Evolutionary conservation across 2,888 invertebrate genomes (phyloP).

Genomic region (Acleris laterana): DNA sequence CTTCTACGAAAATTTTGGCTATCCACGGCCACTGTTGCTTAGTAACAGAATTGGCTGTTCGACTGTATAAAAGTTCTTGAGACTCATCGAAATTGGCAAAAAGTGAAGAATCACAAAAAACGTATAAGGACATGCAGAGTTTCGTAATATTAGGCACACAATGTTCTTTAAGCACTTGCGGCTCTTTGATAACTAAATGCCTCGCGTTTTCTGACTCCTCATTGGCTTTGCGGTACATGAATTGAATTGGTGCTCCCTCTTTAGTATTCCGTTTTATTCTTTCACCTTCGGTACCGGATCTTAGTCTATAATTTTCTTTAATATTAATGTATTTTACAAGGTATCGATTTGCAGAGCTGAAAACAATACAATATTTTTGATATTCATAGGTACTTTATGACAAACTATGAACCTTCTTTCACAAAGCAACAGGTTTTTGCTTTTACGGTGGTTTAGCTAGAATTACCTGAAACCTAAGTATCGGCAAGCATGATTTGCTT

Average conservation of each 20-base stretch:
- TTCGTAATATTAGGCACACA: constrained; percentile 76
- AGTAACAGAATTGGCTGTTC: constrained; percentile 46
- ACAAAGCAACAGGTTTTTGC: too few relatives aligned
- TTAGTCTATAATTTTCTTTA: constrained; percentile 55
- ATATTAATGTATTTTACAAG: constrained; percentile 69
- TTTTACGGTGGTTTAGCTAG: too few relatives aligned
- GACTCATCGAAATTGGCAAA: constrained; percentile 62
- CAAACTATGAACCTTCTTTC: neutral
- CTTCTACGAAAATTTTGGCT: constrained; percentile 89
- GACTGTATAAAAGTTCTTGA: constrained; percentile 52
- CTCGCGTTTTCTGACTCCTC: constrained; percentile 49
- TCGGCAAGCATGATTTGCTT: constrained; percentile 85
- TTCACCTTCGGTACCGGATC: constrained; percentile 44
- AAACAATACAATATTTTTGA: constrained; percentile 28
- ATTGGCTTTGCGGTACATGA: constrained; percentile 55
- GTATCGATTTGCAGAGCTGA: constrained; percentile 69
- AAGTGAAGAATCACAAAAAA: constrained; percentile 79
- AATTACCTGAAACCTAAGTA: constrained; percentile 88
- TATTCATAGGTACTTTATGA: neutral
- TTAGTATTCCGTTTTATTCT: constrained; percentile 55
- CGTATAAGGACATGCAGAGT: constrained; percentile 82
- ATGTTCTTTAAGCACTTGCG: constrained; percentile 69
- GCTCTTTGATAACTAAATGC: constrained; percentile 62
- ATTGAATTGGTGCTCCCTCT: constrained; percentile 58
- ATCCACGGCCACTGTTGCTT: constrained; percentile 87